phyloP scores from a whole-genome alignment of 2,113 vertebrate genomes.

The Collichthys lucidus region DNA sequence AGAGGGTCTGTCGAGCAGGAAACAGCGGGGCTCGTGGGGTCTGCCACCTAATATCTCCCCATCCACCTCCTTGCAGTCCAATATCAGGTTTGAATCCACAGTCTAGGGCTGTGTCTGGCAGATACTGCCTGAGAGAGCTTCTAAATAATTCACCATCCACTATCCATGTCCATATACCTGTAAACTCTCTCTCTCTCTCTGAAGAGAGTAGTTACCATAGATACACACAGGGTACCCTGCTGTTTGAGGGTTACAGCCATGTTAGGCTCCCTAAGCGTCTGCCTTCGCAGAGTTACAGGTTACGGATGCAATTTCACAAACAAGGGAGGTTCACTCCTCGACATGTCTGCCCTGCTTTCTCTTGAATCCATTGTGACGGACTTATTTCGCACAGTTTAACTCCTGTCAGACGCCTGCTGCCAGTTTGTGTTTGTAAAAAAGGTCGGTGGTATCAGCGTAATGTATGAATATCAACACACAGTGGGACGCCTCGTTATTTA shows the following conservation, averaged over 20 bases:
- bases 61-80: slow-evolving; percentile 24
- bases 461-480: slow-evolving; percentile 26
- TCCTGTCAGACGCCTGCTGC: not conserved
- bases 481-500: slow-evolving; percentile 32
- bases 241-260: slow-evolving; percentile 27
- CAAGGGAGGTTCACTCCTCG: not conserved
- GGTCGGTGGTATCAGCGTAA: slow-evolving; percentile 12
- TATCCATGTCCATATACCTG: slow-evolving; percentile 57
- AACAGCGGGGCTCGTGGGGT: slow-evolving; percentile 19
- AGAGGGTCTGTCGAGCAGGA: slow-evolving; percentile 32
- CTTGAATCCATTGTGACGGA: not conserved
- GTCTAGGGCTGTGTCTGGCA: slow-evolving; percentile 52
- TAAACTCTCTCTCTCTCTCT: slow-evolving; percentile 36
- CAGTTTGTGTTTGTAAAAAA: slow-evolving; percentile 11
- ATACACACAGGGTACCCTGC: slow-evolving; percentile 23
- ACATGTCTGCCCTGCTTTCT: not conserved
- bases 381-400: slow-evolving; percentile 21
- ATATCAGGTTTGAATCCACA: slow-evolving; percentile 60
- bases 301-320: slow-evolving; percentile 3
- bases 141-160: slow-evolving; percentile 76
- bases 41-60: slow-evolving; percentile 32
- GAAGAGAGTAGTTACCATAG: slow-evolving; percentile 47
- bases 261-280: not conserved
- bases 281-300: not conserved
- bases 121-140: slow-evolving; percentile 58